Evolutionary conservation across 1,140 invertebrate species (phyloP).

Genomic region (Tyrophagus putrescentiae): DNA sequence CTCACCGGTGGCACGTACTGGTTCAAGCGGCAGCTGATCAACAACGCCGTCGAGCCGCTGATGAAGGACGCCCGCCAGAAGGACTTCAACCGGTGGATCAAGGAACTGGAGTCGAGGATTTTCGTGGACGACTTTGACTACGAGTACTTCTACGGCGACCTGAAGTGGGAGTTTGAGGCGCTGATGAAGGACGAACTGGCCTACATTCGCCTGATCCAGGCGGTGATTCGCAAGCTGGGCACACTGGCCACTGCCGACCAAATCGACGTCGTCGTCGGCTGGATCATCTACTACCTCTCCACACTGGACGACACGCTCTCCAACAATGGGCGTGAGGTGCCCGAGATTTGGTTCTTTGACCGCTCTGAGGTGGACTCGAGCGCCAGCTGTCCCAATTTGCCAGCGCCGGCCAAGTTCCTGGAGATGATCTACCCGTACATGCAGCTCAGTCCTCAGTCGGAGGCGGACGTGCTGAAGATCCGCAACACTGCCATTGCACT

Average conservation of each 20-base stretch:
- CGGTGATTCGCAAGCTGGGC: not conserved
- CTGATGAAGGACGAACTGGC: constrained; percentile 10
- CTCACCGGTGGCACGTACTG: not conserved
- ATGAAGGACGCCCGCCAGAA: not conserved
- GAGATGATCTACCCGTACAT: constrained; percentile 8
- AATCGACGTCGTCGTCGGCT: not conserved
- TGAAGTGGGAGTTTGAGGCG: constrained; percentile 2
- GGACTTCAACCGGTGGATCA: constrained; percentile 4
- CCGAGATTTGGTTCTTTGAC: not conserved
- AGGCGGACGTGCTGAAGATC: not conserved
- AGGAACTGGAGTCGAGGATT: constrained; percentile 3
- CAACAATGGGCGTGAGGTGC: not conserved
- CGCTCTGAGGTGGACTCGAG: not conserved
- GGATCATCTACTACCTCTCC: constrained; percentile 6
- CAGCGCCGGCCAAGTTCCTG: not conserved
- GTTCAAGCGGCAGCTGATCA: not conserved
- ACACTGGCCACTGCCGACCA: not conserved
- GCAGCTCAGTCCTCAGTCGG: not conserved
- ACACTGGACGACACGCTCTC: not conserved
- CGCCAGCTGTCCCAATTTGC: not conserved
- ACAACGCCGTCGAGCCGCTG: not conserved
- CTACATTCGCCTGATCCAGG: not conserved
- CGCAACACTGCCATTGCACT: not conserved
- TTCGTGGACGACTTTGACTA: not conserved
- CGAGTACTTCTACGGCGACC: not conserved